A percentile compares a stretch with the other conserved stretches of the same genome.
Evolutionary conservation across 2,888 invertebrate genomes (phyloP).

Genomic region (Gastrophysa polygoni): DNA sequence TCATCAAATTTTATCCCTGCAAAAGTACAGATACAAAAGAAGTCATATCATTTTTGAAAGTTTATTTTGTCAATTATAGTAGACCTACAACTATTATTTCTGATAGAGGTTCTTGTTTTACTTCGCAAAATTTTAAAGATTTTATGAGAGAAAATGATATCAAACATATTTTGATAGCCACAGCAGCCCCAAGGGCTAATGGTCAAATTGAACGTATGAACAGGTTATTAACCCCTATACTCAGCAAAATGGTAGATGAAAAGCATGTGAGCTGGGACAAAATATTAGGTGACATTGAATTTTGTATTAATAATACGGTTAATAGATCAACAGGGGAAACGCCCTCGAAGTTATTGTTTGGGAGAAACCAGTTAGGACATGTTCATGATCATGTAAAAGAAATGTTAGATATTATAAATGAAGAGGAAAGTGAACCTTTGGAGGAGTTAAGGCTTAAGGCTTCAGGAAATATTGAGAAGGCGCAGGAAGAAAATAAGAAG

Average conservation of each 20-base stretch:
- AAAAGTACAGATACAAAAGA: slow-evolving; percentile 13
- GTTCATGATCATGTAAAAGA: slow-evolving; percentile 10
- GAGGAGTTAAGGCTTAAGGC: slow-evolving; percentile 8
- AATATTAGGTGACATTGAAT: too few species aligned
- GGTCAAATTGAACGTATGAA: slow-evolving; percentile 36
- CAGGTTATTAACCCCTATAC: slow-evolving; percentile 26
- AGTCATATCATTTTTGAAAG: slow-evolving; percentile 8
- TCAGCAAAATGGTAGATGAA: slow-evolving; percentile 22
- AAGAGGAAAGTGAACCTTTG: background rate
- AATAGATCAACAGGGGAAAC: slow-evolving; percentile 41
- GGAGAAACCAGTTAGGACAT: slow-evolving; percentile 24
- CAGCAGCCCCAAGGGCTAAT: slow-evolving; percentile 32
- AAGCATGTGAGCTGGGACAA: slow-evolving; percentile 27
- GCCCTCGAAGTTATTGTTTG: slow-evolving; percentile 43
- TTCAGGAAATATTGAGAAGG: slow-evolving; percentile 7
- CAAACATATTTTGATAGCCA: slow-evolving; percentile 26
- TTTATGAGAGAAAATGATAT: slow-evolving; percentile 19
- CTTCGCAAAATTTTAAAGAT: slow-evolving; percentile 22
- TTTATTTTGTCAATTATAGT: slow-evolving; percentile 22
- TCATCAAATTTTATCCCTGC: slow-evolving; percentile 11
- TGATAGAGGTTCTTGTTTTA: slow-evolving; percentile 30
- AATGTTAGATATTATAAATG: slow-evolving; percentile 2
- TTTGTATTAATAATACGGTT: slow-evolving; percentile 40
- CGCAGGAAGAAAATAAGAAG: slow-evolving; percentile 12
- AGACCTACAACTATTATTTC: slow-evolving; percentile 25